Conservation (phyloP, 2,888 invertebrate species). For the Mesorhabditis sp. region DNA sequence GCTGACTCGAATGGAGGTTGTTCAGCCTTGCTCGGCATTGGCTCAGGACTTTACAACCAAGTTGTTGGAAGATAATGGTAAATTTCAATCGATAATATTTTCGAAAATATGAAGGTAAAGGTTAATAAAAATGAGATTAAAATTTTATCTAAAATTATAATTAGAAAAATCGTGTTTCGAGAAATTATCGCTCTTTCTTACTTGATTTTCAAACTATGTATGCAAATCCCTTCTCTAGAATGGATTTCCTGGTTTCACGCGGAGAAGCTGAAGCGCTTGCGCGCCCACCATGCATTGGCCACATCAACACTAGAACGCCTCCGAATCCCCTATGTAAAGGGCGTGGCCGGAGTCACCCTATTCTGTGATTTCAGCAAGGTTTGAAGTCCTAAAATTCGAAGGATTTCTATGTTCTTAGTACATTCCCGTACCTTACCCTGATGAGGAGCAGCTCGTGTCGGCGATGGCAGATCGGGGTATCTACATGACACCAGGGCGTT, state of each 20-base stretch:
- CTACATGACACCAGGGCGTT: background rate
- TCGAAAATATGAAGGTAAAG: no score
- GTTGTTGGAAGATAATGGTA: conserved; percentile 34
- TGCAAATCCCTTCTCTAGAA: conserved; percentile 13
- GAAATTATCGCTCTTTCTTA: no score
- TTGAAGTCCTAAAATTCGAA: background rate
- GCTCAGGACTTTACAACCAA: conserved; percentile 36
- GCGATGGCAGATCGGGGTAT: background rate
- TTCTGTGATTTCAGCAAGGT: conserved; percentile 38
- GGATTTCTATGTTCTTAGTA: background rate
- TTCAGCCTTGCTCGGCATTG: conserved; percentile 40
- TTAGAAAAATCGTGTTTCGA: no score
- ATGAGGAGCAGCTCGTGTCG: background rate
- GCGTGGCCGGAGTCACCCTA: conserved; percentile 35
- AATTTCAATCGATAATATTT: background rate
- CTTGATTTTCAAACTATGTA: background rate
- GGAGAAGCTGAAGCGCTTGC: conserved; percentile 25
- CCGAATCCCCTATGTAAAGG: conserved; percentile 27
- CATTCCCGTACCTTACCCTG: background rate
- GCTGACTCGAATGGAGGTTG: conserved; percentile 30
- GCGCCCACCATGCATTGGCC: conserved; percentile 30
- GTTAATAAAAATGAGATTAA: no score
- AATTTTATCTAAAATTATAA: background rate
- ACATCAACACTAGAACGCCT: conserved; percentile 26
- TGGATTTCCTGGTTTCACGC: conserved; percentile 27